Conservation (phyloP, 1,140 invertebrate genomes). For the Aphaenogaster floridana region DNA sequence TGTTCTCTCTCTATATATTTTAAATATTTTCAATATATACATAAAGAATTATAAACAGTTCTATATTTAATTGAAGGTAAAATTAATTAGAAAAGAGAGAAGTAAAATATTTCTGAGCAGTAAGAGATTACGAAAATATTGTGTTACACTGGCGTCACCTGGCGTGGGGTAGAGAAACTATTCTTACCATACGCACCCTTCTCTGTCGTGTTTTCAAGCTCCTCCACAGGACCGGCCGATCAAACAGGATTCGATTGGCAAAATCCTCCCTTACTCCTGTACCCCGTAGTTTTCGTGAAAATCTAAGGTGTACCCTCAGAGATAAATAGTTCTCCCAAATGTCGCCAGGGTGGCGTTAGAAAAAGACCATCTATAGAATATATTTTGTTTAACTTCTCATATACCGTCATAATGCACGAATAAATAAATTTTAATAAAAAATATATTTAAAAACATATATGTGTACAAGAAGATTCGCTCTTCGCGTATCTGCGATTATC, state of each 20-base stretch:
- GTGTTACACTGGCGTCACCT: slow-evolving; percentile 83
- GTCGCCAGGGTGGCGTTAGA: slow-evolving; percentile 78
- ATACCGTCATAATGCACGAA: background rate
- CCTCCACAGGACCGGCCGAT: slow-evolving; percentile 83
- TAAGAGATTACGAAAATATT: slow-evolving; percentile 20
- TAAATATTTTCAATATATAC: background rate
- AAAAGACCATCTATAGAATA: slow-evolving; percentile 10
- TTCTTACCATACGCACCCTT: slow-evolving; percentile 40
- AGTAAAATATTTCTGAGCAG: background rate
- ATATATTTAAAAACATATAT: background rate
- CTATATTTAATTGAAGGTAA: background rate
- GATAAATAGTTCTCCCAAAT: slow-evolving; percentile 84
- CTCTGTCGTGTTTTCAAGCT: slow-evolving; percentile 71
- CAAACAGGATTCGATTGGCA: slow-evolving; percentile 77
- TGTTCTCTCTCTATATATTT: background rate
- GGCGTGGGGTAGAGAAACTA: slow-evolving; percentile 81
- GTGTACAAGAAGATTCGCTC: background rate
- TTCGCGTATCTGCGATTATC: background rate
- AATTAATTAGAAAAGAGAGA: background rate
- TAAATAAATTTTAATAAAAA: background rate
- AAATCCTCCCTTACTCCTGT: slow-evolving; percentile 83
- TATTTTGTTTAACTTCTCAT: background rate
- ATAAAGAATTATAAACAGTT: background rate
- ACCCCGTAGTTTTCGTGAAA: slow-evolving; percentile 75
- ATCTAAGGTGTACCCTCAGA: slow-evolving; percentile 82